A percentile compares a stretch with the other conserved stretches of the same genome.
Evolutionary conservation across 1,140 invertebrate species (phyloP).

Genomic region (Limonius californicus): DNA sequence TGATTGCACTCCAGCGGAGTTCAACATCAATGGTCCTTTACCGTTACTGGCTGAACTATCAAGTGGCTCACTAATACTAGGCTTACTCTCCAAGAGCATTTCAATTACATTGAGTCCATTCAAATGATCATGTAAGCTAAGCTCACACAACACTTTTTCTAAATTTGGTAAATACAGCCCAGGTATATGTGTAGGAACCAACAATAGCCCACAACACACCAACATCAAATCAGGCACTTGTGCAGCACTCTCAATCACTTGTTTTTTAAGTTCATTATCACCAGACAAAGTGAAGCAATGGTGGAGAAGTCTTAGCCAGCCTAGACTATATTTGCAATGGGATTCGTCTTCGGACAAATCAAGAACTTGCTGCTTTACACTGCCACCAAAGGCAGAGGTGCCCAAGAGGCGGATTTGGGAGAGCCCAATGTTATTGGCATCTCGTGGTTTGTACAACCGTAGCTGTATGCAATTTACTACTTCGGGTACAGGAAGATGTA

Average conservation of each 20-base stretch:
- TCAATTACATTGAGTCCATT: slow-evolving; percentile 57
- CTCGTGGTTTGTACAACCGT: slow-evolving; percentile 75
- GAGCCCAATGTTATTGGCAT: slow-evolving; percentile 82
- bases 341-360: slow-evolving; percentile 40
- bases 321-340: slow-evolving; percentile 44
- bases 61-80: slow-evolving; percentile 37
- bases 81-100: slow-evolving; percentile 55
- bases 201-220: slow-evolving; percentile 69
- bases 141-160: slow-evolving; percentile 58
- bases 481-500: slow-evolving; percentile 76
- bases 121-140: slow-evolving; percentile 58
- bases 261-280: slow-evolving; percentile 44
- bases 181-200: slow-evolving; percentile 62
- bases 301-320: slow-evolving; percentile 66
- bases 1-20: slow-evolving; percentile 54
- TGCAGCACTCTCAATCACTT: slow-evolving; percentile 59
- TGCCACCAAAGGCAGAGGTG: slow-evolving; percentile 67
- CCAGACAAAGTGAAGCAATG: slow-evolving; percentile 59
- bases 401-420: slow-evolving; percentile 84
- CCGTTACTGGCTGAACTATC: slow-evolving; percentile 31
- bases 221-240: slow-evolving; percentile 64
- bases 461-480: slow-evolving; percentile 68
- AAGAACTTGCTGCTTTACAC: slow-evolving; percentile 48
- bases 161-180: slow-evolving; percentile 60
- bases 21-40: slow-evolving; percentile 38